Conservation (phyloP, 1,140 invertebrate genomes). For the Alviniconcha marisindica region DNA sequence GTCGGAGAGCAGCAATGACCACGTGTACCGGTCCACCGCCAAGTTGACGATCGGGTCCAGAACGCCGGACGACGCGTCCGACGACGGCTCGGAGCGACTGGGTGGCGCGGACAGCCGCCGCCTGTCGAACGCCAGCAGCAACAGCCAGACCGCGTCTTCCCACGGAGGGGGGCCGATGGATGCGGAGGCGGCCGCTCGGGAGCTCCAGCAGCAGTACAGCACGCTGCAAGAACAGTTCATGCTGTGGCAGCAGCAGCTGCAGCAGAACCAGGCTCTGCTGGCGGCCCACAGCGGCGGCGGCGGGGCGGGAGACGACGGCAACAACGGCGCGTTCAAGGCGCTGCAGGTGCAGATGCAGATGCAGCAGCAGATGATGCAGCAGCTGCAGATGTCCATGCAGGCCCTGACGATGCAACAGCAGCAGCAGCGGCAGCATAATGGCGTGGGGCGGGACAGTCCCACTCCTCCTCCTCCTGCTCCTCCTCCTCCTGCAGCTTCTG, state of each 20-base stretch:
- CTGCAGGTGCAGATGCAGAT: constrained; percentile 60
- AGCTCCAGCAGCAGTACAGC: constrained; percentile 53
- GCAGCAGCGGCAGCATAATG: neutral
- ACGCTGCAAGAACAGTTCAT: constrained; percentile 60
- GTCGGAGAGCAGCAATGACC: constrained; percentile 35
- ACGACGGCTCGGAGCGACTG: neutral
- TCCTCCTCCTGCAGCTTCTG: neutral
- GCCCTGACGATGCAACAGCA: constrained; percentile 44
- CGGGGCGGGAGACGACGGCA: constrained; percentile 31
- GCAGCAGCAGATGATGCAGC: constrained; percentile 63
- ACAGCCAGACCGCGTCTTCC: neutral
- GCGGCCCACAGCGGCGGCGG: constrained; percentile 36
- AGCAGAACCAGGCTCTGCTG: constrained; percentile 62
- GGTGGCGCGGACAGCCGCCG: constrained; percentile 2
- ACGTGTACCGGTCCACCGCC: constrained; percentile 24
- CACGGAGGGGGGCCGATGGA: neutral
- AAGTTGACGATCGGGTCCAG: constrained; percentile 18
- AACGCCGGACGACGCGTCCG: neutral
- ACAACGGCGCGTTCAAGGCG: constrained; percentile 53
- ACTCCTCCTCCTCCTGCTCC: neutral
- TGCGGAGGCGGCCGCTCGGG: neutral
- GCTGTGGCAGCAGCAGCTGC: constrained; percentile 65
- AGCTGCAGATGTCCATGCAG: constrained; percentile 65
- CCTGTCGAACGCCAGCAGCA: constrained; percentile 18
- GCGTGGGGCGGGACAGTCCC: neutral